Conservation (phyloP, 2,113 vertebrate genomes). For the Pelvicachromis taeniatus region DNA sequence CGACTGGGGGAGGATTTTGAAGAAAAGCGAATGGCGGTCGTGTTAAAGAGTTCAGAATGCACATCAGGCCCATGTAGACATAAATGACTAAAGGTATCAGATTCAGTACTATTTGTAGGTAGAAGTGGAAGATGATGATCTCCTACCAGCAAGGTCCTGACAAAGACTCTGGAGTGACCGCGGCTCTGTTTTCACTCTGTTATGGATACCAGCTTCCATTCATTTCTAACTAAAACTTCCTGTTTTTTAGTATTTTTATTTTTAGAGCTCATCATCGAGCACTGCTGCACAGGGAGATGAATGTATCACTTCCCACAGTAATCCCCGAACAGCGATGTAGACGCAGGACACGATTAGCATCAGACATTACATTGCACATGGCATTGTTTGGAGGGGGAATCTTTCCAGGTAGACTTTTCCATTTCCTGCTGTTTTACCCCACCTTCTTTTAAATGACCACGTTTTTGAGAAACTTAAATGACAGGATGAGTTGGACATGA, state of each 20-base stretch:
- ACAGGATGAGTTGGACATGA: neutral
- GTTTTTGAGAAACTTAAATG: neutral
- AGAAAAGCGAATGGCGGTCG: neutral
- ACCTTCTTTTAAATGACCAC: neutral
- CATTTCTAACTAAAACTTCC: slow-evolving; percentile 28
- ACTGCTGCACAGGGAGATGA: neutral
- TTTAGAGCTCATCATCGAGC: slow-evolving; percentile 5
- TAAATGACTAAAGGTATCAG: neutral
- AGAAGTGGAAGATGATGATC: neutral
- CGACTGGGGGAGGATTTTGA: neutral
- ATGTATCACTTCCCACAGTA: slow-evolving; percentile 25
- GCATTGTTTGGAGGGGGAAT: slow-evolving; percentile 20
- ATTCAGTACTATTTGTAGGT: neutral
- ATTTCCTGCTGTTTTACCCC: neutral
- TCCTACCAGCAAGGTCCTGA: neutral
- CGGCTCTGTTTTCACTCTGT: slow-evolving; percentile 20
- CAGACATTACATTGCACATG: neutral
- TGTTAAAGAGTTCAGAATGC: neutral
- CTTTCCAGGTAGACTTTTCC: neutral
- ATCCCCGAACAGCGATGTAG: neutral
- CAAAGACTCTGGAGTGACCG: neutral
- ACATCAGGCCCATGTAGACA: neutral
- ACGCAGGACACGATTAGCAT: neutral
- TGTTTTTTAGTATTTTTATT: slow-evolving; percentile 22
- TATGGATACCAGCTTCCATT: slow-evolving; percentile 17